These are phyloP conservation scores for Sicus ferrugineus DNA, from an alignment of 2,888 invertebrate genomes.

Conservation along the genomic window DNA sequence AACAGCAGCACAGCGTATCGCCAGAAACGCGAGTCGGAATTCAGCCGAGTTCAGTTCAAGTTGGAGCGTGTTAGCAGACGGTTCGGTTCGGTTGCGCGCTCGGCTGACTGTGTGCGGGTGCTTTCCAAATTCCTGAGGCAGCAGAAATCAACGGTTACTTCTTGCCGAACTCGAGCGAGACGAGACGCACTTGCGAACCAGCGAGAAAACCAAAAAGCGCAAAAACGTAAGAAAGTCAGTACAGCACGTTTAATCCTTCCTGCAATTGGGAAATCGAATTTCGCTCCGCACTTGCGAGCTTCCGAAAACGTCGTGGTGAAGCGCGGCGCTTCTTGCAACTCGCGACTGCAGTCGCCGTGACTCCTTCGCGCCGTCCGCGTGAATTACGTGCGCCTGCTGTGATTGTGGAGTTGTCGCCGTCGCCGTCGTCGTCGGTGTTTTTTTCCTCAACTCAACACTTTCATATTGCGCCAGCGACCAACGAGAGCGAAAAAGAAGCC, in stretches of 20 bases:
- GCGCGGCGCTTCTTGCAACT: background rate
- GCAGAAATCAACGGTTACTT: constrained; percentile 5
- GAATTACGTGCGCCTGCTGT: background rate
- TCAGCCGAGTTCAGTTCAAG: constrained; percentile 50
- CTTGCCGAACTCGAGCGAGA: background rate
- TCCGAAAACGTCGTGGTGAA: background rate
- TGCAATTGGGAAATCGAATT: no score
- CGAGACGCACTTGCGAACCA: background rate
- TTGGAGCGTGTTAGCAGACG: constrained; percentile 52
- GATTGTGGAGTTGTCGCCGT: no score
- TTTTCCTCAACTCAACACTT: constrained; percentile 33
- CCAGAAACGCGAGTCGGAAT: constrained; percentile 40
- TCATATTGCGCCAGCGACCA: constrained; percentile 11
- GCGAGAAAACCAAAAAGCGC: background rate
- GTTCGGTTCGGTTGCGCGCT: constrained; percentile 42
- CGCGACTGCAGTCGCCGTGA: constrained; percentile 11
- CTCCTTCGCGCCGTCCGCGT: background rate
- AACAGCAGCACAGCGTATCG: constrained; percentile 1
- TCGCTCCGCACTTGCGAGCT: no score
- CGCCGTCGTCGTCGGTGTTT: no score
- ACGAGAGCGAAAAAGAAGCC: background rate
- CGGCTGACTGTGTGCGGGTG: background rate
- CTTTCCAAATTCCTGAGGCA: constrained; percentile 9
- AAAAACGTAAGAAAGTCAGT: background rate
- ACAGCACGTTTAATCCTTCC: no score